Base-by-base conservation (phyloP, 1,140 invertebrate species). In the Pararge aegeria region DNA sequence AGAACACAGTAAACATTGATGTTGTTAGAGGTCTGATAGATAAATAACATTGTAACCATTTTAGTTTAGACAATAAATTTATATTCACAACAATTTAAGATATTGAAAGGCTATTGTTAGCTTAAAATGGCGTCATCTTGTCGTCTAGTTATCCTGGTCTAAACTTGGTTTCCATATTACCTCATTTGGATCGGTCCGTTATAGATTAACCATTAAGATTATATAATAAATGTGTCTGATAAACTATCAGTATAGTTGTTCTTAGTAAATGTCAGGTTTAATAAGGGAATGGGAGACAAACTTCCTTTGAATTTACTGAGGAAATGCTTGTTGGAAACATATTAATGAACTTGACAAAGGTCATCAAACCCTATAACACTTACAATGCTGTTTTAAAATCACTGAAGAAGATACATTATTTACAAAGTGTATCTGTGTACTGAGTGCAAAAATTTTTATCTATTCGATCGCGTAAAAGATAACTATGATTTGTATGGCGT, bases 21-120 rank as follows among this genome's bases (percentile, higher is more conserved):
- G 3, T 42, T 18, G 0, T 4, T 1, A 3, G 5, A 15, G 1
- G 16, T 42, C 18, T 18, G 16, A 18, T 42, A 15, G 9, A 42
- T 16, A 42, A 42, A 18, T 16, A 16, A 18, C 1, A 9, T 15
- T 16, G 12, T 1, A 42, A 42, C 38, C 13, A 42, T 5, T 42
- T 42, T 42, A 18, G 15, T 16, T 7, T 3, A 16, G 5, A 18
- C 15, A 9, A 16, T 15, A 42, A 42, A 42, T 42, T 42, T 42
- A 13, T 16, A 15, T 42, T 38, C 13, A 42, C 38, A 18, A 42
- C 38, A 16, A 42, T 42, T 42, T 42, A 16, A 42, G 1, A 42
- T 18, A 42, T 42, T 15, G 38, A 15, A 42, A 18, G 38, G 13
- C 38, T 42, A 42, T 42, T 42, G 38, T 42, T 15, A 16, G 38